A percentile compares a stretch with the other conserved stretches of the same genome.
These are phyloP conservation scores for Cryptocheilus praepositus DNA, from an alignment of 2,888 invertebrate species.

Conservation along the genomic window DNA sequence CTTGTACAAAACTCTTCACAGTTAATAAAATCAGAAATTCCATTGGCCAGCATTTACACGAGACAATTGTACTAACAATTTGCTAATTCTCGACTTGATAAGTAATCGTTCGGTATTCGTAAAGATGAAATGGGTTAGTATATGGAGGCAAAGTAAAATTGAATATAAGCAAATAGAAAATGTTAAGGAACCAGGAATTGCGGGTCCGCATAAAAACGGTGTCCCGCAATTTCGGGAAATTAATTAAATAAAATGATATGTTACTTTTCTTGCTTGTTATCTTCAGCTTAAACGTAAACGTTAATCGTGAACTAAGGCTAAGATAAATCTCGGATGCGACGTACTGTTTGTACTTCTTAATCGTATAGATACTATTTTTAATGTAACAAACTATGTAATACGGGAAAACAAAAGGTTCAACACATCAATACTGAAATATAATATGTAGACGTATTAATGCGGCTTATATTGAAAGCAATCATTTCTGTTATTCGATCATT, in stretches of 20 bases:
- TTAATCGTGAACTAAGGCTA: conserved; percentile 54
- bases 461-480: conserved; percentile 62
- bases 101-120: too few relatives aligned
- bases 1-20: too few relatives aligned
- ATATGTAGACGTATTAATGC: conserved; percentile 42
- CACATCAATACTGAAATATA: neutral
- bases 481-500: conserved; percentile 55
- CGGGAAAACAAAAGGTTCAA: too few relatives aligned
- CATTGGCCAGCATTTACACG: too few relatives aligned
- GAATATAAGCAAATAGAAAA: conserved; percentile 31
- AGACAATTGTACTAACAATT: too few relatives aligned
- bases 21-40: too few relatives aligned
- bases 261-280: conserved; percentile 71
- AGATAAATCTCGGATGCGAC: conserved; percentile 36
- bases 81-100: too few relatives aligned
- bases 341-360: too few relatives aligned
- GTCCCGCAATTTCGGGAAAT: conserved; percentile 56
- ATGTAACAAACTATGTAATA: too few relatives aligned
- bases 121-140: too few relatives aligned
- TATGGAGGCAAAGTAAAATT: too few relatives aligned
- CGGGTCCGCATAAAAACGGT: conserved; percentile 8
- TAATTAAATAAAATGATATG: conserved; percentile 73
- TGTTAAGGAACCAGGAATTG: conserved; percentile 33
- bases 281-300: conserved; percentile 60
- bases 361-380: too few relatives aligned